A percentile compares a stretch with the other conserved stretches of the same genome.
Evolutionary conservation across 2,888 invertebrate species (phyloP).

Genomic region (Tachystola acroxantha): DNA sequence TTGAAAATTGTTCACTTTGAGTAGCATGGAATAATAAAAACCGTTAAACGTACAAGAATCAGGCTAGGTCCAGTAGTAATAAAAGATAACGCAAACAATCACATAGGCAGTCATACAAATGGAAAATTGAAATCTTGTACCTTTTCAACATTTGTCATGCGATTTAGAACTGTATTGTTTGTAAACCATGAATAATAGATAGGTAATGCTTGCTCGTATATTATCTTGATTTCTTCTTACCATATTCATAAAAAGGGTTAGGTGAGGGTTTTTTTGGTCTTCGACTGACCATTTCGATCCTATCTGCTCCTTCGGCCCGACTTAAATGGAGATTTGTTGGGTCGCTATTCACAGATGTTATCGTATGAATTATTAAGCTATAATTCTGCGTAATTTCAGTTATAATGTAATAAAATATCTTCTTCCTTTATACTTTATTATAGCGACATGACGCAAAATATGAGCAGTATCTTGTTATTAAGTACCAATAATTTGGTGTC

Average conservation of each 20-base stretch:
- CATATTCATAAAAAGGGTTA: conserved; percentile 23
- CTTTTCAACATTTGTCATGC: conserved; percentile 5
- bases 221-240: conserved; percentile 14
- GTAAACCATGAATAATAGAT: conserved; percentile 6
- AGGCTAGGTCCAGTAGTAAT: conserved; percentile 14
- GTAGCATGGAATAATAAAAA: conserved; percentile 8
- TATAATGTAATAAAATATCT: conserved; percentile 14
- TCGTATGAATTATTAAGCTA: conserved; percentile 28
- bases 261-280: conserved; percentile 20
- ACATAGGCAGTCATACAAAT: conserved; percentile 20
- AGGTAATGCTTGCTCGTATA: not conserved
- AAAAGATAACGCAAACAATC: conserved; percentile 29
- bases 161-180: conserved; percentile 4
- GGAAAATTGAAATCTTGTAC: conserved; percentile 9
- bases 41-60: conserved; percentile 5
- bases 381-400: conserved; percentile 22
- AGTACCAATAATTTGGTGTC: no score
- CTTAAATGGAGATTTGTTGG: conserved; percentile 40
- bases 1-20: conserved; percentile 12
- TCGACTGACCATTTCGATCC: conserved; percentile 25
- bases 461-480: no score
- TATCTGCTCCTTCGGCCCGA: conserved; percentile 25
- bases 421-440: not conserved
- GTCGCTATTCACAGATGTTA: conserved; percentile 28
- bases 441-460: not conserved